Percentiles rank a stretch among this genome's conserved stretches.
phyloP scores from a whole-genome alignment of 2,797 vertebrate genomes.

The Lateolabrax maculatus region DNA sequence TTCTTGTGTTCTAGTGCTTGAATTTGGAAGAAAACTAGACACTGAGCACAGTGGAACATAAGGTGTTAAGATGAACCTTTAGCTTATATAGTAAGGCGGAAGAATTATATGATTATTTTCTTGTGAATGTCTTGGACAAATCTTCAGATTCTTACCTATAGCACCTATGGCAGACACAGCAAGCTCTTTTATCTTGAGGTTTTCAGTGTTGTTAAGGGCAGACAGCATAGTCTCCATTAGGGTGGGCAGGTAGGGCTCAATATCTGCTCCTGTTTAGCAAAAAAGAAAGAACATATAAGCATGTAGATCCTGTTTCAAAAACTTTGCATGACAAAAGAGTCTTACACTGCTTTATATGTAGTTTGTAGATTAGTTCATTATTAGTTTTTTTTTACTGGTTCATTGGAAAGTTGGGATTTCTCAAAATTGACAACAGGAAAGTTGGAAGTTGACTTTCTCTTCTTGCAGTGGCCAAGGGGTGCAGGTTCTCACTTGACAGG shows the following conservation, averaged over 20 bases:
- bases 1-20: neutral
- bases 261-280: slow-evolving; percentile 83
- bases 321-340: neutral
- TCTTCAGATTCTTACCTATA: slow-evolving; percentile 84
- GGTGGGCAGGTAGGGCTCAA: slow-evolving; percentile 90
- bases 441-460: neutral
- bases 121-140: neutral
- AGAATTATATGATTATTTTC: neutral
- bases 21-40: neutral
- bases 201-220: slow-evolving; percentile 83
- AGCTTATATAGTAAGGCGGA: neutral
- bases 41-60: neutral
- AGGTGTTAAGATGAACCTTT: neutral
- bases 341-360: too few relatives aligned
- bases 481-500: too few relatives aligned
- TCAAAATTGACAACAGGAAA: neutral
- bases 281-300: neutral
- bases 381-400: neutral
- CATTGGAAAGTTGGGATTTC: neutral
- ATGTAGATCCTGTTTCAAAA: neutral
- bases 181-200: slow-evolving; percentile 89
- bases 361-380: neutral
- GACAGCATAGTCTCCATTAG: slow-evolving; percentile 92
- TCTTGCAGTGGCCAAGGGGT: neutral
- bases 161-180: slow-evolving; percentile 91